Base-by-base conservation (phyloP, 2,888 invertebrate species). In the Lamproptera curius region DNA sequence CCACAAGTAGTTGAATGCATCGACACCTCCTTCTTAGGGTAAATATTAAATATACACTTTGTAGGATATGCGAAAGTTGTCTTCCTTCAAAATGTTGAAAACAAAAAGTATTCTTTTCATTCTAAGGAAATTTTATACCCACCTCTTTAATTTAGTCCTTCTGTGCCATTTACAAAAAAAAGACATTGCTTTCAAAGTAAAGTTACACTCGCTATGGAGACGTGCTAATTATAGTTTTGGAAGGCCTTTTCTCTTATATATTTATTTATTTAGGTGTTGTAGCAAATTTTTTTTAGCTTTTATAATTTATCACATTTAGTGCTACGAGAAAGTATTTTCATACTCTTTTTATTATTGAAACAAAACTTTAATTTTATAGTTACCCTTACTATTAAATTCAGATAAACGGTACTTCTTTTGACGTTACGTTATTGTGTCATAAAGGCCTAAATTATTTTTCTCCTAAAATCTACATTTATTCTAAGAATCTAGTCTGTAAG, bases 111-210 rank as follows among this genome's bases (percentile, higher is more conserved):
- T 42, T 33, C 15, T 23, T 26, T n/a, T 36, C 34, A 17, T 16
- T 36, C 42, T n/a, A 28, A 14, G 11, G 15, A 9, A 26, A 44
- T 37, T 5, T 39, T 17, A 67, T 68, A 59, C 81, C 81, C 80
- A 79, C 80, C 81, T 73, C 56, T 60, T 58, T 61, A 52, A 65
- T 64, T 52, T 60, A 64, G 79, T 79, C 79, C 77, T 72, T 53
- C 59, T 63, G 80, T 80, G 79, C 79, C 77, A 80, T 79, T 47
- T 58, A 55, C 28, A 26, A 17, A 31, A n/a, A n/a, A 38, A 49
- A 36, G 1, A 23, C 39, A 20, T 23, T 15, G 39, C 39, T 8
- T 9, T 31, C 13, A 11, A 31, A 11, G n/a, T 20, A 31, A 31
- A 31, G 2, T 26, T 23, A 6, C n/a, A 20, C 13, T 31, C 13